A percentile compares a stretch with the other conserved stretches of the same genome.
Conservation (phyloP, 1,140 invertebrate genomes). For the Lordiphosa mommai region DNA sequence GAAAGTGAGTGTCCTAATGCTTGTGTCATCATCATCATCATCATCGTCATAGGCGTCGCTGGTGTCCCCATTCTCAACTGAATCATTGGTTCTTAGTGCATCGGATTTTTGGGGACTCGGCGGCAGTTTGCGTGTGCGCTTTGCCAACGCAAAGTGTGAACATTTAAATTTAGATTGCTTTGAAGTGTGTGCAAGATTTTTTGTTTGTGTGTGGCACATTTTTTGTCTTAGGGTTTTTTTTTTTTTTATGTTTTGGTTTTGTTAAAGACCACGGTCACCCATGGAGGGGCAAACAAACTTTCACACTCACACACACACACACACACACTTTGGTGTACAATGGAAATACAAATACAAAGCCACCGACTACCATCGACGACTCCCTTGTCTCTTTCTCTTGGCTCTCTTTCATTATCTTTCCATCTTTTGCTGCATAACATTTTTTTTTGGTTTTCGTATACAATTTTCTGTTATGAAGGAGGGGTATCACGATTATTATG, state of each 20-base stretch:
- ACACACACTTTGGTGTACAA: no score
- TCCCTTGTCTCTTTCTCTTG: no score
- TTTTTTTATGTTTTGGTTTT: constrained; percentile 8
- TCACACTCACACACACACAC: no score
- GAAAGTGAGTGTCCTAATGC: constrained; percentile 3
- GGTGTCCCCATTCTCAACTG: constrained; percentile 5
- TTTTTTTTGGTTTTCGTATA: no score
- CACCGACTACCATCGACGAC: no score
- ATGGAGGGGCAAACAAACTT: no score
- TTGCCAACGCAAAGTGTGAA: constrained; percentile 71
- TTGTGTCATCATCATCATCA: constrained; percentile 1
- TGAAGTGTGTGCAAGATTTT: constrained; percentile 42
- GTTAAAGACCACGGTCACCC: constrained; percentile 4
- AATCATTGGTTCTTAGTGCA: constrained; percentile 10
- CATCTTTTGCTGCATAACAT: no score
- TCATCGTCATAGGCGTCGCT: background rate
- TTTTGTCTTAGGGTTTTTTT: constrained; percentile 28
- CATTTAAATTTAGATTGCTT: constrained; percentile 67
- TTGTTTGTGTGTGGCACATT: constrained; percentile 6
- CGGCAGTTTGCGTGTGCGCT: background rate
- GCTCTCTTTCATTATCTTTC: no score
- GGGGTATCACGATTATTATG: no score
- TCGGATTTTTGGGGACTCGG: constrained; percentile 16
- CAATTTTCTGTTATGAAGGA: no score
- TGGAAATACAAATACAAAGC: no score